A percentile compares a stretch with the other conserved stretches of the same genome.
phyloP scores from a whole-genome alignment of 1,140 invertebrate species.

The Hypsibius dujardini region DNA sequence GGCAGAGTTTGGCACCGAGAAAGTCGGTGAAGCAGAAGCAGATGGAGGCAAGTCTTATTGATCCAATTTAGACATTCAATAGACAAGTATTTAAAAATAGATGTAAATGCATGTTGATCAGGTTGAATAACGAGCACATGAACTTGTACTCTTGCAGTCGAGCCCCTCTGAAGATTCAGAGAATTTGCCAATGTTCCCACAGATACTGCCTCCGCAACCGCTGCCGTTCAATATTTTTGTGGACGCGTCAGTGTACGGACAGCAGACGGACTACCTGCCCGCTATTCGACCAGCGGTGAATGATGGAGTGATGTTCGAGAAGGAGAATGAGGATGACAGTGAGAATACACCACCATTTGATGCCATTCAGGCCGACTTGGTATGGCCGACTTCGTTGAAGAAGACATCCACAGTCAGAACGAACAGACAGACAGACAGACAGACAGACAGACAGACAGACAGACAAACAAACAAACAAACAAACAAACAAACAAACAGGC shows the following conservation, averaged over 20 bases:
- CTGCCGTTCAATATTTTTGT: not conserved
- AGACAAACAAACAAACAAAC: no score
- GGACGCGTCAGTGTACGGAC: not conserved
- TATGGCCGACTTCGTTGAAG: not conserved
- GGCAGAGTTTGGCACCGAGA: not conserved
- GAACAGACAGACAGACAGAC: not conserved
- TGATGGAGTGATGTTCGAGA: not conserved
- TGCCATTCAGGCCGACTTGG: not conserved
- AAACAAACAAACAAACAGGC: no score
- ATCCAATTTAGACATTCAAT: no score
- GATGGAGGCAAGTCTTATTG: not conserved
- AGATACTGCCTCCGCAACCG: not conserved
- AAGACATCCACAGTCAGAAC: not conserved
- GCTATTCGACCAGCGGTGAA: not conserved
- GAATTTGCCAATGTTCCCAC: not conserved
- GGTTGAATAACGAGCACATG: no score
- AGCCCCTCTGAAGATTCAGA: not conserved
- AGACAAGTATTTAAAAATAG: no score
- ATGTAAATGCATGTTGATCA: no score
- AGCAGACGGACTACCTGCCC: not conserved
- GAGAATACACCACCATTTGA: conserved; percentile 5
- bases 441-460: no score
- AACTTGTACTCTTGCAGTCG: not conserved
- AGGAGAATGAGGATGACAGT: not conserved
- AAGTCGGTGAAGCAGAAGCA: not conserved